Base-by-base conservation (phyloP, 2,113 vertebrate species). In the Oncorhynchus nerka region DNA sequence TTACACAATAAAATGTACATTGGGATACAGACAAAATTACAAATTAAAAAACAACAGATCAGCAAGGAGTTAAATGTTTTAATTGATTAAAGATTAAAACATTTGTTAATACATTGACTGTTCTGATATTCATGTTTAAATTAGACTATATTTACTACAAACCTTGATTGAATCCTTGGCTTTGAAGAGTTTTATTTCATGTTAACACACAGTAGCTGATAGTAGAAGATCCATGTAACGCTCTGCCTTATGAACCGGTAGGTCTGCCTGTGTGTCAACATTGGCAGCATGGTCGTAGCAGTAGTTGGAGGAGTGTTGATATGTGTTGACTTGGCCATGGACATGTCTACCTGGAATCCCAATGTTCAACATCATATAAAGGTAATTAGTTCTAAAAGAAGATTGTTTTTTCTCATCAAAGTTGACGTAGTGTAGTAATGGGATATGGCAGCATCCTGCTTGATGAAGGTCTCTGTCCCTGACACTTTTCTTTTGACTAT, bases 241-340 rank as follows among this genome's bases (percentile, higher is more conserved):
- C 9, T 45, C 39, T 45, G 39, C 22, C 65, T 20, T 78, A 11
- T 66, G 13, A 57, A 12, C 6, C 66, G 81, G 1, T 78, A 94
- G 93, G 70, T 85, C 6, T 93, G 85, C 64, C 51, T 90, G 0
- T 0, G 5, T 0, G 61, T 86, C 1, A 92, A 94, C 79, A 74
- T 76, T 0, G 66, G 71, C 68, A 88, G 88, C 73, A 79, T 93
- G 45, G 1, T 72, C 15, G 55, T 84, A 0, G 74, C 86, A 19
- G 1, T 22, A 1, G 12, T 86, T 1, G 88, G 87, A 62, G 64
- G 61, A 1, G 22, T 73, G 81, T 62, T 94, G 39, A 88, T 92
- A 24, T 59, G 12, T 3, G 34, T 83, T 1, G 92, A 93, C 77
- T 70, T 94, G 68, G 3, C 1, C 45, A 39, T 39, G 7, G 3